These are phyloP conservation scores for Artibeus jamaicensis DNA, from an alignment of 2,797 vertebrate genomes.

Conservation along the genomic window DNA sequence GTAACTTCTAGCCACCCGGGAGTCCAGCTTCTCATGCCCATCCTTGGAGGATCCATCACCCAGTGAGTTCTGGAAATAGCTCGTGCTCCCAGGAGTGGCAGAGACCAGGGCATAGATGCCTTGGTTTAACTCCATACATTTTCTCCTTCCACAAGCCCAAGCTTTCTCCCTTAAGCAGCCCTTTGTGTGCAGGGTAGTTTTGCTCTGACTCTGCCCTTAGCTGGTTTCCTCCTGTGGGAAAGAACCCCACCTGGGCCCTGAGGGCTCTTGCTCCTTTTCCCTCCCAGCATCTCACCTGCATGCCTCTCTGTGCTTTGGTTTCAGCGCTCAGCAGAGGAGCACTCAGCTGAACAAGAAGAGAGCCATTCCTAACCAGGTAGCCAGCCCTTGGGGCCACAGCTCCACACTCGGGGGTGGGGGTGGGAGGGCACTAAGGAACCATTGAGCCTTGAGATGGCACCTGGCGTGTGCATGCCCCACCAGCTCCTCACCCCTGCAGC, in stretches of 20 bases:
- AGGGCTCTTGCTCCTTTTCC: background rate
- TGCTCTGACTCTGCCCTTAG: background rate
- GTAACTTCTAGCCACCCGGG: background rate
- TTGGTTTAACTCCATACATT: background rate
- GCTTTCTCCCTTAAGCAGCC: background rate
- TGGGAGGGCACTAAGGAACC: background rate
- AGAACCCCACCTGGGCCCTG: background rate
- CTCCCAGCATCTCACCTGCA: background rate
- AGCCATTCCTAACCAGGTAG: conserved; percentile 96
- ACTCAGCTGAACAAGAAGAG: conserved; percentile 94
- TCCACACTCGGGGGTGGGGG: background rate
- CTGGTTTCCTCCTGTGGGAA: background rate
- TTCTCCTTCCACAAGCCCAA: background rate
- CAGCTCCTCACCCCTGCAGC: background rate
- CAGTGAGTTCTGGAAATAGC: background rate
- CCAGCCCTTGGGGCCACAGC: background rate
- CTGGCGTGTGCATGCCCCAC: background rate
- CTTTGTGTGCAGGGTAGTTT: background rate
- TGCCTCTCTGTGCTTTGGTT: conserved; percentile 34
- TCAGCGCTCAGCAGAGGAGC: conserved; percentile 95
- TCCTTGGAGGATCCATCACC: background rate
- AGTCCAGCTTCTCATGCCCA: background rate
- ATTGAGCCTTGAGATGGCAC: background rate
- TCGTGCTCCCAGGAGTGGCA: background rate
- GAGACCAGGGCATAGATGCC: background rate